Conservation (phyloP, 2,113 vertebrate genomes). For the Oryzias celebensis region DNA sequence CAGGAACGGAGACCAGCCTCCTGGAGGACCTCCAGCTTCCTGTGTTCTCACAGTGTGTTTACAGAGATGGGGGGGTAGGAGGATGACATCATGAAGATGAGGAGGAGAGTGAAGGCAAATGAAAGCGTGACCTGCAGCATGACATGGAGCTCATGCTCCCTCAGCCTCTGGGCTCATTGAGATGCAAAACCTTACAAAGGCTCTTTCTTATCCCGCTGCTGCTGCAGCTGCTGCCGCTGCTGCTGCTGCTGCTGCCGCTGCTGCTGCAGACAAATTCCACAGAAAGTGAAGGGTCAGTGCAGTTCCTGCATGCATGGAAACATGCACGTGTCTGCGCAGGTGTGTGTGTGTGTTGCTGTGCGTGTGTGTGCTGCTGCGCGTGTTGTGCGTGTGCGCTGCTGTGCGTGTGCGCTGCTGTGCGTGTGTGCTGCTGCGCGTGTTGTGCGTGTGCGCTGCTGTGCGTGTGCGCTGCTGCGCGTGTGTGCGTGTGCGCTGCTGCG, state of each 20-base stretch:
- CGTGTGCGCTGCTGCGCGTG: too few relatives aligned
- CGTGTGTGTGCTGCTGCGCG: too few relatives aligned
- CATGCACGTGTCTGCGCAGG: too few relatives aligned
- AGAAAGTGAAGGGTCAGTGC: too few relatives aligned
- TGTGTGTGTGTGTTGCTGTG: too few relatives aligned
- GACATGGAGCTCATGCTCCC: slow-evolving; percentile 67
- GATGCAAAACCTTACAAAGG: slow-evolving; percentile 70
- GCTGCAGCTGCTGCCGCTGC: slow-evolving; percentile 37
- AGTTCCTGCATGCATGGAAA: too few relatives aligned
- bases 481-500: too few relatives aligned
- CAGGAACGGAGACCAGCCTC: not conserved
- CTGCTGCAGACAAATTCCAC: slow-evolving; percentile 4
- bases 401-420: too few relatives aligned
- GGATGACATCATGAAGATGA: slow-evolving; percentile 64
- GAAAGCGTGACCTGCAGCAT: slow-evolving; percentile 54
- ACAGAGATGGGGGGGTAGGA: slow-evolving; percentile 34
- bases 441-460: too few relatives aligned
- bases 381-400: too few relatives aligned
- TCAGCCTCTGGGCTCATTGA: slow-evolving; percentile 62
- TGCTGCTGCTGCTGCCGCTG: slow-evolving; percentile 18
- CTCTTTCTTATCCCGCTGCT: slow-evolving; percentile 50
- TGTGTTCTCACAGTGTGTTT: slow-evolving; percentile 39
- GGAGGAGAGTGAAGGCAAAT: slow-evolving; percentile 41
- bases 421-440: too few relatives aligned
- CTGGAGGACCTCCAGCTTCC: slow-evolving; percentile 34